These are phyloP conservation scores for Lampris megalopsis DNA, from an alignment of 2,113 vertebrate species.

Conservation along the genomic window DNA sequence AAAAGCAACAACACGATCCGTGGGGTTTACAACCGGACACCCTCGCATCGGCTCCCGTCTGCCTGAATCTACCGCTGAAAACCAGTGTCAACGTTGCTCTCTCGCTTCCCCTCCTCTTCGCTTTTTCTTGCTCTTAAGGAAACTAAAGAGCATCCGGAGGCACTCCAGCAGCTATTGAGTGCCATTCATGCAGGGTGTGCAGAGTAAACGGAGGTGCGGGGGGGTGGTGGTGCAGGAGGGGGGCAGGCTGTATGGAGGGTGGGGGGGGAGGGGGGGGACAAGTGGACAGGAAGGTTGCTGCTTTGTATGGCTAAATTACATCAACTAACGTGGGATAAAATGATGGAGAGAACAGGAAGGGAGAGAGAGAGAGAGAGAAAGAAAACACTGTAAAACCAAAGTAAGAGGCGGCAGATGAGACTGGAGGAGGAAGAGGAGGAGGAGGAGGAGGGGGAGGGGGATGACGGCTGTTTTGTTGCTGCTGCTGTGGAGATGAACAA, in stretches of 20 bases:
- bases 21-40: too few species aligned
- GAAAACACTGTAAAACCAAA: conserved; percentile 34
- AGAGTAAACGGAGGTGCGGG: conserved; percentile 34
- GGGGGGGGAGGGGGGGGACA: not conserved
- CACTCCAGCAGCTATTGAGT: conserved; percentile 18
- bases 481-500: conserved; percentile 31
- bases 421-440: conserved; percentile 9
- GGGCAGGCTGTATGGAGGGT: not conserved
- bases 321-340: conserved; percentile 2
- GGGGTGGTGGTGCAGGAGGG: not conserved
- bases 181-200: conserved; percentile 24
- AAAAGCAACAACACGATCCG: not conserved
- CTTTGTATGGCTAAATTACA: conserved; percentile 45
- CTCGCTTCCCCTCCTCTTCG: not conserved
- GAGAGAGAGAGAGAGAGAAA: conserved; percentile 41
- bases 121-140: not conserved
- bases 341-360: conserved; percentile 13
- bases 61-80: too few species aligned
- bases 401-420: not conserved
- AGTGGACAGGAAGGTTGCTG: conserved; percentile 24
- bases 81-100: not conserved
- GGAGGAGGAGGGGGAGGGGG: not conserved
- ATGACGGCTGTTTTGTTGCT: not conserved
- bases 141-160: conserved; percentile 10
- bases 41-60: too few species aligned